Conservation (phyloP, 2,888 invertebrate species). For the Erebia epiphron region DNA sequence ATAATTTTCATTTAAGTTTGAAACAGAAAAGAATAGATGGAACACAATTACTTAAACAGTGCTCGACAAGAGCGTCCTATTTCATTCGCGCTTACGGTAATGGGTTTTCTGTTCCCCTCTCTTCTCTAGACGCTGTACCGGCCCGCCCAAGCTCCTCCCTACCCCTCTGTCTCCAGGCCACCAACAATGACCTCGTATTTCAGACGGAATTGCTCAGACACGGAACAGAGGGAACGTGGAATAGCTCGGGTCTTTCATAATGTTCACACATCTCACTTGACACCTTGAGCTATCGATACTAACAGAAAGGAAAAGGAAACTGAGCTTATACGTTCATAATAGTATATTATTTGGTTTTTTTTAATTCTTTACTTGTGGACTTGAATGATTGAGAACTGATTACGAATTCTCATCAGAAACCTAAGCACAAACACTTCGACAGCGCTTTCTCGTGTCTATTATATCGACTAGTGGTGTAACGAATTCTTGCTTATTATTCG, state of each 20-base stretch:
- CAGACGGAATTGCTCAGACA: slow-evolving; percentile 81
- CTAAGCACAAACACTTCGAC: too few relatives aligned
- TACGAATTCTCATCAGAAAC: too few relatives aligned
- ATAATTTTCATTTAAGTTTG: slow-evolving; percentile 55
- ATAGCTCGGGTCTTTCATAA: slow-evolving; percentile 51
- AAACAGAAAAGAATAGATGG: slow-evolving; percentile 67
- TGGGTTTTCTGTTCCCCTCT: slow-evolving; percentile 66
- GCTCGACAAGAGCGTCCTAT: slow-evolving; percentile 75
- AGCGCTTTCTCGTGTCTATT: too few relatives aligned
- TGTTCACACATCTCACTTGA: slow-evolving; percentile 32
- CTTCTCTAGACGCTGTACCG: slow-evolving; percentile 48
- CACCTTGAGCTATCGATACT: slow-evolving; percentile 21
- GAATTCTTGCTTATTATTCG: too few relatives aligned
- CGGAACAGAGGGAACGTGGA: slow-evolving; percentile 74
- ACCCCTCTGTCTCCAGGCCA: slow-evolving; percentile 70
- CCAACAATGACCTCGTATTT: slow-evolving; percentile 83
- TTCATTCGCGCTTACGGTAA: slow-evolving; percentile 79
- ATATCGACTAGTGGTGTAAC: too few relatives aligned
- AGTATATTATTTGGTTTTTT: too few relatives aligned
- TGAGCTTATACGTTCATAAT: too few relatives aligned
- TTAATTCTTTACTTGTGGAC: too few relatives aligned
- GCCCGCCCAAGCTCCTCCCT: slow-evolving; percentile 53
- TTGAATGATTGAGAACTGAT: too few relatives aligned
- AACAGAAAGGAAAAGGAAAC: neutral
- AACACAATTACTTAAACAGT: slow-evolving; percentile 79